These are phyloP conservation scores for Drosophila albomicans DNA, from an alignment of 1,140 invertebrate species.

Conservation along the genomic window DNA sequence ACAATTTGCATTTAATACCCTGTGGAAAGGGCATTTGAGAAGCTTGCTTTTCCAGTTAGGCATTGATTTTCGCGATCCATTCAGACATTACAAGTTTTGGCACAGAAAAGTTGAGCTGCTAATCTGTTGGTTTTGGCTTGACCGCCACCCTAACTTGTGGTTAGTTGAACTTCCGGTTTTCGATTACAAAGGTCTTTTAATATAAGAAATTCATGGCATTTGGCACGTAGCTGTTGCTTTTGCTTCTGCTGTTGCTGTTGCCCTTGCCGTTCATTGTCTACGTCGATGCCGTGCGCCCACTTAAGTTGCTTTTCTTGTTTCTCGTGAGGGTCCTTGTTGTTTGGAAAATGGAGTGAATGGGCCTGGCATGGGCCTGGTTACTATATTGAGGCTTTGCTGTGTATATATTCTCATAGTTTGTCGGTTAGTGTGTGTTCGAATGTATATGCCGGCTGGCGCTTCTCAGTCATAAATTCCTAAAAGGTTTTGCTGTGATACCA, in stretches of 20 bases:
- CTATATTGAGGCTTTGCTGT: constrained; percentile 44
- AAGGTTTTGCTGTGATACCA: constrained; percentile 60
- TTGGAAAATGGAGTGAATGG: constrained; percentile 14
- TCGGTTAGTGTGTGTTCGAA: constrained; percentile 15
- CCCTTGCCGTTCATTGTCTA: constrained; percentile 2
- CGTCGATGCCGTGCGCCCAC: constrained; percentile 36
- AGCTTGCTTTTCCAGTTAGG: not conserved
- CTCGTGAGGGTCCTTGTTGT: constrained; percentile 52
- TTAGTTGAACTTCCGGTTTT: constrained; percentile 72
- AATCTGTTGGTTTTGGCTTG: constrained; percentile 63
- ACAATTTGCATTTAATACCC: constrained; percentile 56
- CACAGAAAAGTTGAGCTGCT: constrained; percentile 66
- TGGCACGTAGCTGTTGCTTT: constrained; percentile 59
- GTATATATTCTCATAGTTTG: constrained; percentile 16
- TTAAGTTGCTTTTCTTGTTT: constrained; percentile 78
- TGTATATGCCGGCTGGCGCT: constrained; percentile 9
- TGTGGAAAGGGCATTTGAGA: not conserved
- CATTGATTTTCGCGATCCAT: constrained; percentile 55
- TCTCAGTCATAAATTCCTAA: constrained; percentile 71
- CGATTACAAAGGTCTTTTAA: constrained; percentile 73
- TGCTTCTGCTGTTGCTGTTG: constrained; percentile 24
- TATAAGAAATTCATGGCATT: constrained; percentile 79
- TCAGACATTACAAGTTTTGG: constrained; percentile 56
- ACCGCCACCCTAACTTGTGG: constrained; percentile 56
- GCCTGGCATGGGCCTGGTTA: constrained; percentile 32